These are phyloP conservation scores for Onychostoma macrolepis DNA, from an alignment of 2,113 vertebrate species.

Conservation along the genomic window DNA sequence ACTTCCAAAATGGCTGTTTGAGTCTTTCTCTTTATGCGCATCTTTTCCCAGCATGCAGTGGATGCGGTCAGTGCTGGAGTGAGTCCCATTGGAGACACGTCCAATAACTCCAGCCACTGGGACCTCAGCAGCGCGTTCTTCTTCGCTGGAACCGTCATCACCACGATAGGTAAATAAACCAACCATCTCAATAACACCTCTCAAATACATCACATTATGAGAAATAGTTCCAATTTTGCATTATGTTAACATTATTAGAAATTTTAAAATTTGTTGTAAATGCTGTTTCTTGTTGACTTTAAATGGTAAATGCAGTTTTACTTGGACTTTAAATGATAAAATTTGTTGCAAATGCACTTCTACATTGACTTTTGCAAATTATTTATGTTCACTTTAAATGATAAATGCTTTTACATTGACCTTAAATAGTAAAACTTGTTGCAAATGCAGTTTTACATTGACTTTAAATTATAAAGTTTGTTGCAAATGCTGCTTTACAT, in stretches of 20 bases:
- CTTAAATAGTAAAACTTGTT: not conserved
- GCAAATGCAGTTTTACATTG: not conserved
- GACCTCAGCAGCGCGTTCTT: conserved; percentile 97
- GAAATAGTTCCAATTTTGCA: no score
- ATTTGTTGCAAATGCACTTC: not conserved
- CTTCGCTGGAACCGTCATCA: conserved; percentile 98
- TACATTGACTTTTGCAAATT: not conserved
- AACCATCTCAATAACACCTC: not conserved
- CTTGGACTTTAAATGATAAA: not conserved
- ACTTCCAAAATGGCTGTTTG: not conserved
- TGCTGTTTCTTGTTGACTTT: not conserved
- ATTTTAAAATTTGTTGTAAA: not conserved
- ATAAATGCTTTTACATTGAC: not conserved
- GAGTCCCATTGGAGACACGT: conserved; percentile 88
- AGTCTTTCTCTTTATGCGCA: conserved; percentile 7
- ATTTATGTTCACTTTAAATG: not conserved
- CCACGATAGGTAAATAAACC: conserved; percentile 87
- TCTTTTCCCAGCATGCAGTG: conserved; percentile 84
- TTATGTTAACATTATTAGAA: no score
- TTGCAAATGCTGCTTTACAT: not conserved
- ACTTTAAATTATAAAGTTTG: not conserved
- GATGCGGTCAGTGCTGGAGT: conserved; percentile 92
- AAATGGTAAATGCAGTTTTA: not conserved
- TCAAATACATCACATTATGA: not conserved
- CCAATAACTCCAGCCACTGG: conserved; percentile 93